Conservation (phyloP, 2,888 invertebrate species). For the Drosophila subsilvestris region DNA sequence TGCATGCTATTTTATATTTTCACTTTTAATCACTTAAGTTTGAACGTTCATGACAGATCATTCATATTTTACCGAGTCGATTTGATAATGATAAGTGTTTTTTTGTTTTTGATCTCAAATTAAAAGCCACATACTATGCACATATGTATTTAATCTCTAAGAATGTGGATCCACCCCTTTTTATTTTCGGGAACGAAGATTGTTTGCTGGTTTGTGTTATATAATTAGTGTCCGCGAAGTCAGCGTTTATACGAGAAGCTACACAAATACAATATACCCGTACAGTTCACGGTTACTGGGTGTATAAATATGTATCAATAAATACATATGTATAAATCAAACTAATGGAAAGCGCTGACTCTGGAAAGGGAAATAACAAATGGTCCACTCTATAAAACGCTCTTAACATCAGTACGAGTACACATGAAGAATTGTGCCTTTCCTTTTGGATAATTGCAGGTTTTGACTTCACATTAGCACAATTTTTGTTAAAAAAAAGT, state of each 20-base stretch:
- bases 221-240: background rate
- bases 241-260: background rate
- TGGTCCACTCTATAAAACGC: background rate
- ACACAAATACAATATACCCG: background rate
- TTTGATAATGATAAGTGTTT: background rate
- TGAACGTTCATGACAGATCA: too few relatives aligned
- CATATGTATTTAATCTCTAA: background rate
- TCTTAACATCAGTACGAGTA: too few relatives aligned
- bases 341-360: background rate
- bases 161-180: background rate
- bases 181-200: background rate
- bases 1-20: background rate
- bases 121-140: background rate
- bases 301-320: background rate
- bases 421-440: too few relatives aligned
- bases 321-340: background rate
- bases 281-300: background rate
- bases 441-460: too few relatives aligned
- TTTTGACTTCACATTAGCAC: background rate
- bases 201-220: background rate
- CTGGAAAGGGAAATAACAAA: background rate
- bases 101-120: background rate
- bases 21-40: background rate
- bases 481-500: background rate
- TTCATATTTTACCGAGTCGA: too few relatives aligned